Percentiles rank a stretch among this genome's conserved stretches.
These are phyloP conservation scores for Mesembrinibis cayennensis DNA, from an alignment of 2,113 vertebrate genomes.

Conservation along the genomic window DNA sequence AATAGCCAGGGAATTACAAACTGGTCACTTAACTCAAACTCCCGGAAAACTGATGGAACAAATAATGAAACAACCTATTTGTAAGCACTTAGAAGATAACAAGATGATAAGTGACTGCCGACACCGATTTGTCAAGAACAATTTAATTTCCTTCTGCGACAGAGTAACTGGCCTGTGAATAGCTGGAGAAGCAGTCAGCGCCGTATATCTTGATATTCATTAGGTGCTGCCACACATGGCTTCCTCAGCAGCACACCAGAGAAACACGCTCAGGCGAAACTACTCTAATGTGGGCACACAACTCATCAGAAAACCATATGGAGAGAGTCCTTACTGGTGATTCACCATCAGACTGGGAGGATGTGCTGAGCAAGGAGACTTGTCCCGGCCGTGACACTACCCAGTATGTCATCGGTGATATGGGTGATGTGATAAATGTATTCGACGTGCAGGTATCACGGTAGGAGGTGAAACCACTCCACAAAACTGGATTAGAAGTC, in stretches of 20 bases:
- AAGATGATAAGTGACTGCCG: conserved; percentile 63
- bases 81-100: conserved; percentile 63
- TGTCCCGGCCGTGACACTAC: not conserved
- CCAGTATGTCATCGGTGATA: not conserved
- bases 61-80: conserved; percentile 62
- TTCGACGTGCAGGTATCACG: fast-evolving
- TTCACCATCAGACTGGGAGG: not conserved
- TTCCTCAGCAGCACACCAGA: conserved; percentile 5
- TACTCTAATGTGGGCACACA: not conserved
- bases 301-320: not conserved
- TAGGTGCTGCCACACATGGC: not conserved
- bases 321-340: not conserved
- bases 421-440: not conserved
- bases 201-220: conserved; percentile 43
- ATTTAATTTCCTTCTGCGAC: conserved; percentile 49
- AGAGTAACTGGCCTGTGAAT: conserved; percentile 29
- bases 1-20: conserved; percentile 6
- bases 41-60: conserved; percentile 49
- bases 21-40: not conserved
- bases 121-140: conserved; percentile 58
- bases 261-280: not conserved
- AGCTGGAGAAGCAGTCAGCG: conserved; percentile 1
- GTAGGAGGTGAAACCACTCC: not conserved
- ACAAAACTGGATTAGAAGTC: not conserved
- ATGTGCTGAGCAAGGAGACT: not conserved